Evolutionary conservation across 1,140 invertebrate species (phyloP).

Genomic region (Leguminivora glycinivorella): DNA sequence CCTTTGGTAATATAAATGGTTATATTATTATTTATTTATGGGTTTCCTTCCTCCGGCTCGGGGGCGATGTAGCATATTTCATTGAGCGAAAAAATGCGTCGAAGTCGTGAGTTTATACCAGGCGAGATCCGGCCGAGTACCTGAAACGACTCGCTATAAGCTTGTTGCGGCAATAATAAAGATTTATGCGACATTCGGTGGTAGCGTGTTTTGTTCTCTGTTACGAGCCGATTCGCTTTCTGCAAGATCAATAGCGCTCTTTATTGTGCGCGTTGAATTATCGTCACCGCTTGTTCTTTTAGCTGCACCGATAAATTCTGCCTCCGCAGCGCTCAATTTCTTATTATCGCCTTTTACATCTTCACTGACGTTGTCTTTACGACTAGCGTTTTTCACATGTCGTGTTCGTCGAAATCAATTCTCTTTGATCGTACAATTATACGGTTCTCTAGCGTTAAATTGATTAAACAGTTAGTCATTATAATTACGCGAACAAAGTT

Average conservation of each 20-base stretch:
- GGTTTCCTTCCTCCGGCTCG: constrained; percentile 68
- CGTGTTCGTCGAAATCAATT: constrained; percentile 21
- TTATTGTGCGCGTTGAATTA: constrained; percentile 71
- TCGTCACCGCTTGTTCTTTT: constrained; percentile 61
- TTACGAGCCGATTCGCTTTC: constrained; percentile 74
- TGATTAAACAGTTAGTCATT: constrained; percentile 23
- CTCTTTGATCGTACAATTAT: constrained; percentile 16
- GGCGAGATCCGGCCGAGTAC: constrained; percentile 68
- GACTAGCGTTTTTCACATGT: constrained; percentile 13
- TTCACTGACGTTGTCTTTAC: constrained; percentile 45
- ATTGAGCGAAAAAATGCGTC: constrained; percentile 75
- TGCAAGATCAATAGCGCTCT: constrained; percentile 74
- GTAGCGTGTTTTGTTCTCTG: constrained; percentile 76
- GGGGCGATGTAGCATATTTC: constrained; percentile 73
- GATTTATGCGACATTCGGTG: constrained; percentile 77
- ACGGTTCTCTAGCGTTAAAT: constrained; percentile 11
- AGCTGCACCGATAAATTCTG: constrained; percentile 54
- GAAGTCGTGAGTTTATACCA: constrained; percentile 72
- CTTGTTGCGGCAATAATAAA: constrained; percentile 78
- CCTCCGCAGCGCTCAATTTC: constrained; percentile 46
- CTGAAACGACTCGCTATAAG: constrained; percentile 71
- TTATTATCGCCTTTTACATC: constrained; percentile 62
- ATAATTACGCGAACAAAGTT: constrained; percentile 32
- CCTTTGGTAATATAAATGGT: constrained; percentile 78
- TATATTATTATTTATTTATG: constrained; percentile 79